Conservation (phyloP, 2,113 vertebrate genomes). For the Cisticola juncidis region DNA sequence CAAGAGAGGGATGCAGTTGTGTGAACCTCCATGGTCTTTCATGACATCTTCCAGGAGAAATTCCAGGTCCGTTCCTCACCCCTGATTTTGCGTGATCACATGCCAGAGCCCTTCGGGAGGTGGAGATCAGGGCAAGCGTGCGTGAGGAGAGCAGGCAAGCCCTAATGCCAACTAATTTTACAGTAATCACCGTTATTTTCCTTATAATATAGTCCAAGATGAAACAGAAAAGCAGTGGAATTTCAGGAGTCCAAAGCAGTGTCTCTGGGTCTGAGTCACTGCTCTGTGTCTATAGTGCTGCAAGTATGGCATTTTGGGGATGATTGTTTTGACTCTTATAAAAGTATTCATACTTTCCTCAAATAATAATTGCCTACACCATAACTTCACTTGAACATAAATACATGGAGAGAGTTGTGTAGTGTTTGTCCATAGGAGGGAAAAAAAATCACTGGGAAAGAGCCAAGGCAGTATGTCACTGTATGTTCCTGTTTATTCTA, state of each 20-base stretch:
- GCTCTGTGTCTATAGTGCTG: background rate
- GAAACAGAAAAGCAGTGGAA: background rate
- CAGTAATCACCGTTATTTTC: too few relatives aligned
- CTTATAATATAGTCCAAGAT: too few relatives aligned
- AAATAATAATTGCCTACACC: background rate
- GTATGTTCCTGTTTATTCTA: constrained; percentile 61
- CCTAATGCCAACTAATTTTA: too few relatives aligned
- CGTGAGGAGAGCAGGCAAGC: too few relatives aligned
- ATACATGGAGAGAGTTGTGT: background rate
- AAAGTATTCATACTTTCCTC: background rate
- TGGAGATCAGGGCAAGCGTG: too few relatives aligned
- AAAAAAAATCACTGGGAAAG: background rate
- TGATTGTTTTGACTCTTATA: background rate
- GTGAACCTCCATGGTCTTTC: background rate
- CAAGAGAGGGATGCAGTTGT: background rate
- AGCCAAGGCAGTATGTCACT: constrained; percentile 37
- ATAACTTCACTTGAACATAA: background rate
- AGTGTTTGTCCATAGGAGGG: background rate
- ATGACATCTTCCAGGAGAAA: background rate
- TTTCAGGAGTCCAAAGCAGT: background rate
- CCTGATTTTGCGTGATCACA: background rate
- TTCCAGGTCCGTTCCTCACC: background rate
- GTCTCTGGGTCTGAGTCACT: background rate
- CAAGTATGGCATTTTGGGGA: background rate
- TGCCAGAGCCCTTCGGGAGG: background rate